Evolutionary conservation across 2,113 vertebrate genomes (phyloP).

Genomic region (Cheilinus undulatus): DNA sequence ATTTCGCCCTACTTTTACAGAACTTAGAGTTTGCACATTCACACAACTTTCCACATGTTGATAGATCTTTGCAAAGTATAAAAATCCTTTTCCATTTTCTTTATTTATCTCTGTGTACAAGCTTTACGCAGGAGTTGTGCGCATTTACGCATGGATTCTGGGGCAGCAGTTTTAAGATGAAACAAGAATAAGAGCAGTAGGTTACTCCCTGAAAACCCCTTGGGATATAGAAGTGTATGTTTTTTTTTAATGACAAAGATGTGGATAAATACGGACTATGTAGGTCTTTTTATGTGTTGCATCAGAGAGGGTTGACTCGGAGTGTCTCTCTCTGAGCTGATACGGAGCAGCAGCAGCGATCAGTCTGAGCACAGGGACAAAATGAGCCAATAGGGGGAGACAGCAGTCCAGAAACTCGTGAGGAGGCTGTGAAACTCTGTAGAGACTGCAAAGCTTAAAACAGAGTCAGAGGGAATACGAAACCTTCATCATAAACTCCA

Average conservation of each 20-base stretch:
- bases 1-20: not conserved
- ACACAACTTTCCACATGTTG: not conserved
- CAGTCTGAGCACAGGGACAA: not conserved
- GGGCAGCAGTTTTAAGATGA: not conserved
- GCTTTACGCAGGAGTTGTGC: not conserved
- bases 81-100: too few relatives aligned
- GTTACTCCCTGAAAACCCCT: not conserved
- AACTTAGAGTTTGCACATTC: not conserved
- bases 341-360: constrained; percentile 13
- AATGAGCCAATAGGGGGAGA: constrained; percentile 85
- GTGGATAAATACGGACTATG: not conserved
- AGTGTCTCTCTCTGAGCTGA: not conserved
- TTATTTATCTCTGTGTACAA: too few relatives aligned
- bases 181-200: not conserved
- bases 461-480: not conserved
- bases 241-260: not conserved
- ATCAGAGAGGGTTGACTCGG: not conserved
- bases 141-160: not conserved
- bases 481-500: not conserved
- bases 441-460: constrained; percentile 1
- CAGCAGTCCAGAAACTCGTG: constrained; percentile 86
- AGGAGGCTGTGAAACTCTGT: not conserved
- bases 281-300: not conserved
- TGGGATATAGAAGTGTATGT: not conserved
- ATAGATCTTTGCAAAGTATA: too few relatives aligned